These are phyloP conservation scores for Poeciliopsis paucimaculata DNA, from an alignment of 2,797 vertebrate genomes.

Conservation along the genomic window DNA sequence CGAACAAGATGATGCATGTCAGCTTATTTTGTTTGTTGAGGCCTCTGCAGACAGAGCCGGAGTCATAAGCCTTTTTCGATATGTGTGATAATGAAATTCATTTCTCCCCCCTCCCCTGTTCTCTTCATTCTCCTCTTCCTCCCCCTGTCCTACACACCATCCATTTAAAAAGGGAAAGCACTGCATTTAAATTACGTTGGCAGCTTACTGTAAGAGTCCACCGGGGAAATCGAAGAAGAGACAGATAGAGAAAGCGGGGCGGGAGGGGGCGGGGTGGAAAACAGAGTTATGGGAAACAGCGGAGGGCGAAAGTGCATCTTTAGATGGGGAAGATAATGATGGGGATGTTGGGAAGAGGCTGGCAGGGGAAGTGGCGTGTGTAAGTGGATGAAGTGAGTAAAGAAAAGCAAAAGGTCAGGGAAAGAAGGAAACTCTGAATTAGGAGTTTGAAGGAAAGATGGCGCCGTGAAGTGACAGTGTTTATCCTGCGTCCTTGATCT, in stretches of 20 bases:
- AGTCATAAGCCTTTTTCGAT: conserved; percentile 40
- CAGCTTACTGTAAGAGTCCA: conserved; percentile 82
- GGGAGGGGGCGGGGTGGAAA: conserved; percentile 15
- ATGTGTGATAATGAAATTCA: conserved; percentile 65
- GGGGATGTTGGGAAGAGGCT: conserved; percentile 46
- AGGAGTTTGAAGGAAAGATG: conserved; percentile 19
- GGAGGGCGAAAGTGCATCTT: conserved; percentile 58
- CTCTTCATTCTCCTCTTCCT: conserved; percentile 28
- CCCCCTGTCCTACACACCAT: conserved; percentile 69
- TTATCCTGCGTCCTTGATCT: conserved; percentile 40
- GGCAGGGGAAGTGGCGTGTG: conserved; percentile 2
- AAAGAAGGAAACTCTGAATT: conserved; percentile 36
- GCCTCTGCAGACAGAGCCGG: conserved; percentile 17
- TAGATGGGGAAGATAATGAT: conserved; percentile 50
- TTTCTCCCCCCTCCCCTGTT: conserved; percentile 30
- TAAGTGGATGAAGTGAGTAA: conserved; percentile 17
- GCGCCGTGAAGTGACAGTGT: conserved; percentile 18
- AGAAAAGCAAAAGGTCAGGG: conserved; percentile 35
- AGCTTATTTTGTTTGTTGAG: conserved; percentile 32
- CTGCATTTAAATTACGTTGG: conserved; percentile 78
- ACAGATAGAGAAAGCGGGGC: conserved; percentile 30
- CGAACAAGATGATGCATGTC: conserved; percentile 20
- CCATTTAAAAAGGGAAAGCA: conserved; percentile 70
- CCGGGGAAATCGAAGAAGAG: conserved; percentile 66
- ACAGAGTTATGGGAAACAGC: conserved; percentile 71